Conservation (phyloP, 2,113 vertebrate genomes). For the Pelecanus crispus region DNA sequence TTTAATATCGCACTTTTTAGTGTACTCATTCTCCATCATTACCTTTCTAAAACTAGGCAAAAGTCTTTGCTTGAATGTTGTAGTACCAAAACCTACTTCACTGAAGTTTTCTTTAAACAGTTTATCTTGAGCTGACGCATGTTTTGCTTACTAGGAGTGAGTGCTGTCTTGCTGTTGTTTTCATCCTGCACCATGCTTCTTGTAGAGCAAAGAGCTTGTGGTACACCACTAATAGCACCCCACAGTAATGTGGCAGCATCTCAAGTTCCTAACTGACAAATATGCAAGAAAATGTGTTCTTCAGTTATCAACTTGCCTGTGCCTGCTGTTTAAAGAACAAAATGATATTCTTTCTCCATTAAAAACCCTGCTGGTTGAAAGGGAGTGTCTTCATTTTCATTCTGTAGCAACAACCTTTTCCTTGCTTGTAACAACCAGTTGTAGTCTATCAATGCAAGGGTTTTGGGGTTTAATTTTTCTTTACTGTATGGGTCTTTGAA, state of each 20-base stretch:
- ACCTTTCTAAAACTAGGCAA: background rate
- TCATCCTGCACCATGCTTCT: background rate
- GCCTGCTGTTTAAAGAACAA: background rate
- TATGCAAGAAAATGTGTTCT: background rate
- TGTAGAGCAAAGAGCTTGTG: background rate
- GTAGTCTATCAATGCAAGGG: background rate
- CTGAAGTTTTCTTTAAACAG: background rate
- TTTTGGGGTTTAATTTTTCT: background rate
- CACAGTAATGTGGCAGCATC: background rate
- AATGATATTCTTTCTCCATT: background rate
- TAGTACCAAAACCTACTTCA: background rate
- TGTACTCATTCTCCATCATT: background rate
- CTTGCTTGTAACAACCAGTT: background rate
- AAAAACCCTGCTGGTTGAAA: background rate
- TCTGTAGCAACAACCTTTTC: background rate
- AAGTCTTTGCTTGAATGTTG: background rate
- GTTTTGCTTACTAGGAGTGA: background rate
- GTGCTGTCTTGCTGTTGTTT: background rate
- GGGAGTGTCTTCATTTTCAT: background rate
- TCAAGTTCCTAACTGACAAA: background rate
- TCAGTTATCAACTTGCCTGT: background rate
- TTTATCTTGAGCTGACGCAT: background rate
- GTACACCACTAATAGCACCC: background rate
- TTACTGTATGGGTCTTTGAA: background rate
- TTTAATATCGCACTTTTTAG: background rate